Base-by-base conservation (phyloP, 1,140 invertebrate genomes). In the Araneus ventricosus region DNA sequence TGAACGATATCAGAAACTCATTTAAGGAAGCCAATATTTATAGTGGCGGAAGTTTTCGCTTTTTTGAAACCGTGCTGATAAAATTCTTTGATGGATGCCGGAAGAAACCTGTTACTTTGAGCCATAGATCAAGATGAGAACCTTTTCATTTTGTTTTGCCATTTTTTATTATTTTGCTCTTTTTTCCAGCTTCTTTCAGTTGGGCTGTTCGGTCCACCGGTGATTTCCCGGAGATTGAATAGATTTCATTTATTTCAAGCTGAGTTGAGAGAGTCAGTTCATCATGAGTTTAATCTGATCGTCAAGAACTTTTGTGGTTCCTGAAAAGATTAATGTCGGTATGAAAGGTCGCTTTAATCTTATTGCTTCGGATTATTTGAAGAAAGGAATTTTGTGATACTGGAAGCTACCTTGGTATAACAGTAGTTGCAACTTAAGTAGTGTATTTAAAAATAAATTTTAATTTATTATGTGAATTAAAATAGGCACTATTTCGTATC, bases 41-140 rank as follows among this genome's bases (percentile, higher is more conserved):
- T 52, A 84, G 22, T 8, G n/a, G 14, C 39, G 34, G 39, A 84
- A 84, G 39, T 52, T 84, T 84, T 30, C 27, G 24, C 24, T 52
- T 24, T 84, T 57, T 52, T 10, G 10, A 57, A 34, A n/a, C 30
- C 10, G 24, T 5, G 37, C 39, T 34, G 82, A 84, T 84, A 52
- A 84, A 45, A 30, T 84, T 82, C 80, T 39, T 52, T 84, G 82
- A 57, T 84, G n/a, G 41, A 84, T 84, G n/a, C 41, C 82, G 45
- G 39, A 45, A 52, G 41, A 57, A 84, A 84, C 41, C n/a, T 84
- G 82, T 57, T 84, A 57, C 82, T 84, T 41, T 10, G 7, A 84
- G 82, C 27, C 24, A 84, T 84, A 52, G 41, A 84, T 84, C 82
- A 84, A 75, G 70, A 75, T 30, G 70, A 75, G 70, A 75, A 75